Base-by-base conservation (phyloP, 2,888 invertebrate genomes). In the Podabrus alpinus region DNA sequence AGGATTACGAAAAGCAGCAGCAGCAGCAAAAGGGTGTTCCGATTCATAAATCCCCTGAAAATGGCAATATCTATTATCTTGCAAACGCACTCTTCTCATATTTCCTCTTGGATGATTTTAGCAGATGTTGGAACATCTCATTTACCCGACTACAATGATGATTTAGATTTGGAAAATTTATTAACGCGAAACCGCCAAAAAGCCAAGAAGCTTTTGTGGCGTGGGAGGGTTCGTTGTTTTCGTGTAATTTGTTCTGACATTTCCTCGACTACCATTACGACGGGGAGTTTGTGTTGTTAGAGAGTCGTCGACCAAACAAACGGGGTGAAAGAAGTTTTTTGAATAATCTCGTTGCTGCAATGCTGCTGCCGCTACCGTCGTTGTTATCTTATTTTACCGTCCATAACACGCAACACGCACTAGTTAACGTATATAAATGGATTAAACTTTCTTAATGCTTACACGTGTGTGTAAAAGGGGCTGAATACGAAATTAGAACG, bases 91-190 rank as follows among this genome's bases (percentile, higher is more conserved):
- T 59, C 70, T 64, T 66, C 66, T 16, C 60, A 25, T 19, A 64
- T 71, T 71, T 71, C 71, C 71, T 67, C 59, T 59, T 59, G 71
- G 60, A 67, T 60, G 66, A 71, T 60, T 67, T 62, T 29, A 60
- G 60, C 72, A 68, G 68, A 68, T 64, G 72, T 72, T 72, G 19
- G 68, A 66, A 72, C 68, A 68, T 72, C 72, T 72, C 72, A 68
- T 72, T 45, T 45, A 45, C 45, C 45, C 45, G 45, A 45, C 45
- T 45, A 45, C 45, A 45, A 45, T 45, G 45, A 45, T n/a, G 45
- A 45, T 45, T 72, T 72, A 68, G 72, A 21, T 24, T 24, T 66
- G 16, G 19, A 15, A 25, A 24, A 15, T 16, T 25, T 66, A 15
- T 17, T 61, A 17, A 64, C 9, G 19, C 62, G 62, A 64, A 64